Evolutionary conservation across 2,113 vertebrate species (phyloP).

Genomic region (Callipepla californica): DNA sequence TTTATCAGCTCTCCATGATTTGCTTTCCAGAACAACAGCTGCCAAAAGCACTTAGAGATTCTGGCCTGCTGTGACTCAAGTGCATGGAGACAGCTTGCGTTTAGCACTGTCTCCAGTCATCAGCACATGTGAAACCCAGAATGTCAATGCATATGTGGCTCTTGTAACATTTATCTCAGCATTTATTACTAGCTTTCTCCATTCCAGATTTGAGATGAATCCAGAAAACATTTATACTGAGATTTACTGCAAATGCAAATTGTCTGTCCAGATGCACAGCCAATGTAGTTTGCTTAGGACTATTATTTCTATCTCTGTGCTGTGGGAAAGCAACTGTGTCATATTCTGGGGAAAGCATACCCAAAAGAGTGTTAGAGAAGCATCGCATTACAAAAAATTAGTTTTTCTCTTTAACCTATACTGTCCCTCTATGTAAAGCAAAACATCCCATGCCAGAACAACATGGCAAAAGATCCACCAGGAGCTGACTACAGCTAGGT

Average conservation of each 20-base stretch:
- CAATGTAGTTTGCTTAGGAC: not conserved
- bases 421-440: not conserved
- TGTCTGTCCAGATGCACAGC: not conserved
- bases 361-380: not conserved
- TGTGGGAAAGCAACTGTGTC: not conserved
- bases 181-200: not conserved
- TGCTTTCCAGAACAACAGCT: not conserved
- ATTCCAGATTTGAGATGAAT: not conserved
- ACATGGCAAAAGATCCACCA: not conserved
- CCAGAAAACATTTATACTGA: not conserved
- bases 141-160: not conserved
- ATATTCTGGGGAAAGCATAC: not conserved
- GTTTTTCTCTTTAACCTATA: not conserved
- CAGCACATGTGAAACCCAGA: not conserved
- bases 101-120: not conserved
- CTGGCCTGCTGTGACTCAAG: not conserved
- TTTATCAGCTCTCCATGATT: rapidly evolving
- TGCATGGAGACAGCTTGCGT: not conserved
- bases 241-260: not conserved
- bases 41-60: not conserved
- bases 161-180: not conserved
- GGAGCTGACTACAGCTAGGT: not conserved
- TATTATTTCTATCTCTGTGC: not conserved
- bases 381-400: not conserved
- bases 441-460: not conserved